These are phyloP conservation scores for Oryzias woworae DNA, from an alignment of 2,113 vertebrate genomes.

Conservation along the genomic window DNA sequence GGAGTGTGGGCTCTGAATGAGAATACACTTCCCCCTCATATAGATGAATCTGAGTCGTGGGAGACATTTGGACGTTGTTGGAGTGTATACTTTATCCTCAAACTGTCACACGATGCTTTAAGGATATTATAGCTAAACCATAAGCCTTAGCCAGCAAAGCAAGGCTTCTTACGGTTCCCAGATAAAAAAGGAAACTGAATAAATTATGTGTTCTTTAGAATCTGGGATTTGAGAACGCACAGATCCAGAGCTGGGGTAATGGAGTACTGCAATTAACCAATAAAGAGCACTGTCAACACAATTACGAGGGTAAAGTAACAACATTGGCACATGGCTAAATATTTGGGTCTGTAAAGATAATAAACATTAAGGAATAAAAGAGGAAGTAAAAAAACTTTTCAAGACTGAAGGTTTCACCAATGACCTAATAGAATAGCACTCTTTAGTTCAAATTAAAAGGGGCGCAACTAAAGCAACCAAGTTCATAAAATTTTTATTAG, in stretches of 20 bases:
- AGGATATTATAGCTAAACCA: constrained; percentile 37
- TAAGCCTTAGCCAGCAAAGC: constrained; percentile 10
- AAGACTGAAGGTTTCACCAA: no score
- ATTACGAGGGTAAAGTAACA: no score
- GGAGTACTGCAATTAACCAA: no score
- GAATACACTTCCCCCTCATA: constrained; percentile 22
- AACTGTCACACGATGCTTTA: constrained; percentile 43
- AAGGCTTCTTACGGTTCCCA: background rate
- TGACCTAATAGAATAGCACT: no score
- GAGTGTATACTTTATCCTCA: constrained; percentile 38
- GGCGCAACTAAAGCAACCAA: background rate
- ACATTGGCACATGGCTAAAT: no score
- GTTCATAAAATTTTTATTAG: constrained; percentile 8
- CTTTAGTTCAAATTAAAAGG: no score
- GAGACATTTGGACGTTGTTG: constrained; percentile 6
- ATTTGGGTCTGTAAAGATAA: no score
- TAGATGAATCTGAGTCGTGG: constrained; percentile 16
- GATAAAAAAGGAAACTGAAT: constrained; percentile 18
- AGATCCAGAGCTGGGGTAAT: background rate
- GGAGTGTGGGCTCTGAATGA: constrained; percentile 20
- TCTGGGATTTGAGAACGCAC: constrained; percentile 1
- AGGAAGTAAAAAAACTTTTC: no score
- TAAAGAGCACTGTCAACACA: no score
- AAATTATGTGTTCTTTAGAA: constrained; percentile 2
- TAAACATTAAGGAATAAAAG: no score